Conservation (phyloP, 2,888 invertebrate genomes). For the Caenorhabditis virilis region DNA sequence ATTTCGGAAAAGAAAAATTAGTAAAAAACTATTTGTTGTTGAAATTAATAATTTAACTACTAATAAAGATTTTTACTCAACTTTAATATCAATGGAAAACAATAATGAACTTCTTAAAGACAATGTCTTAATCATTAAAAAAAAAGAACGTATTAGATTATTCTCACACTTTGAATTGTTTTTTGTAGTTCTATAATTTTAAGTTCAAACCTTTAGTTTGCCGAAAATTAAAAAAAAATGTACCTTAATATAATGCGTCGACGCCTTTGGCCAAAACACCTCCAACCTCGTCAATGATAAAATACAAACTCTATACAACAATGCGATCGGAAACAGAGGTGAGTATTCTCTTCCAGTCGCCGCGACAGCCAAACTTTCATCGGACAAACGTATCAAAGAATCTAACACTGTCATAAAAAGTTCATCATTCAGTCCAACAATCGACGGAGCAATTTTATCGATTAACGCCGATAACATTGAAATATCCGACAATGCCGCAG, state of each 20-base stretch:
- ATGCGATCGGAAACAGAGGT: conserved; percentile 39
- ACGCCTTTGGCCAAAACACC: conserved; percentile 35
- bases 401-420: conserved; percentile 17
- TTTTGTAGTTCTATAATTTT: too few relatives aligned
- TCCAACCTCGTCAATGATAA: conserved; percentile 18
- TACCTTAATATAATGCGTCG: conserved; percentile 44
- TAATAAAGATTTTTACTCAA: too few relatives aligned
- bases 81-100: too few relatives aligned
- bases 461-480: conserved; percentile 35
- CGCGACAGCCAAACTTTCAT: conserved; percentile 46
- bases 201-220: too few relatives aligned
- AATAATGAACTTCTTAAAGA: too few relatives aligned
- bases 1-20: too few relatives aligned
- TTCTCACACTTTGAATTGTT: too few relatives aligned
- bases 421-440: conserved; percentile 16
- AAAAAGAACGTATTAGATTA: too few relatives aligned
- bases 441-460: conserved; percentile 41
- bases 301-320: conserved; percentile 31
- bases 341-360: conserved; percentile 43
- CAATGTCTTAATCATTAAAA: too few relatives aligned
- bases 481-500: conserved; percentile 41
- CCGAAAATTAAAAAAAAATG: too few relatives aligned
- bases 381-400: conserved; percentile 37
- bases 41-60: too few relatives aligned
- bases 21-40: too few relatives aligned